Evolutionary conservation across 2,888 invertebrate genomes (phyloP), one percentile per base, ranked within the genome.

Genomic region (Autographa gamma): DNA sequence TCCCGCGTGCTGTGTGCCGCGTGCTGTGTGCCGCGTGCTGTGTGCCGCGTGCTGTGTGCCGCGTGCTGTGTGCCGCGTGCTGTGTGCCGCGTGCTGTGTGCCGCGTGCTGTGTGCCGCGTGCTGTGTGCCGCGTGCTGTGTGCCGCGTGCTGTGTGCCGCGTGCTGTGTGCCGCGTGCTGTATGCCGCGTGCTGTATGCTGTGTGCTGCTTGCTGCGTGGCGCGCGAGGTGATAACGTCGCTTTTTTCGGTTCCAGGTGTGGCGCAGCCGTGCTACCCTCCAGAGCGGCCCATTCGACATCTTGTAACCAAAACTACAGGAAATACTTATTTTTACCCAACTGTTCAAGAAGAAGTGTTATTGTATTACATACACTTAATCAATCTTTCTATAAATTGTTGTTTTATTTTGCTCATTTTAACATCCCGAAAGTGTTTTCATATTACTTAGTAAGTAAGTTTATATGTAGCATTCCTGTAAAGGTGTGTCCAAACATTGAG

Each of bases 221-320:
- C 14, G 18, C 54, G 56, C 41, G 25, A 18, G 38, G 25, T 43
- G 41, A 56, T 56, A 16, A 14, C 34, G 19, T 64, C 19, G 25
- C 6, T 32, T 52, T 0, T 16, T 18, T 2, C 25, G 74, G 67
- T 79, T 70, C 60, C 78, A 78, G 78, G 80, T 66, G 43, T 79
- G 78, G 80, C 63, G 32, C 18, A 80, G 70, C 60, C 80, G 63
- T 19, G 70, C 68, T 54, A 76, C 77, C 38, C 63, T 43, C 60
- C 78, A 79, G 60, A 60, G 67, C 62, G 64, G 66, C 13, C 34
- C 68, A 63, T 59, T 41, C 43, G 52, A 58, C 18, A 6, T 18
- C 13, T 25, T 18, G 18, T 6, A 11, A 31, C n/a, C 60, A 13
- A 32, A 25, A 6, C 5, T 13, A 18, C 19, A 11, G 11, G 5